Evolutionary conservation across 2,888 invertebrate species (phyloP).

Genomic region (Drosophila peninsularis): DNA sequence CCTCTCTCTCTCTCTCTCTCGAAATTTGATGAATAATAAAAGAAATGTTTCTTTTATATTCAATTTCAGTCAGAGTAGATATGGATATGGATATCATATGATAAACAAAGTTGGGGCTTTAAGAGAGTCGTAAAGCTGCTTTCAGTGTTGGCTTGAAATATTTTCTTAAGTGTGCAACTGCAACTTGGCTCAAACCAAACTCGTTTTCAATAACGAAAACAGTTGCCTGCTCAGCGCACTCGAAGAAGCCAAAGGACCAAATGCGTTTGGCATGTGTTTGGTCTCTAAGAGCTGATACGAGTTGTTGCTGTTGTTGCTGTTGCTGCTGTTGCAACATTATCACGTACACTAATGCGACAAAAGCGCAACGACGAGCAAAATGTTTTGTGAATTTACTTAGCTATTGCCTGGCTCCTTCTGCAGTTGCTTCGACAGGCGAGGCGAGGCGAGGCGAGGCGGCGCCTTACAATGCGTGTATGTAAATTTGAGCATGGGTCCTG

Average conservation of each 20-base stretch:
- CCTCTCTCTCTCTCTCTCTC: too few species aligned
- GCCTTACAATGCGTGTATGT: slow-evolving; percentile 6
- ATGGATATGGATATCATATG: not conserved
- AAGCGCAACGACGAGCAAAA: slow-evolving; percentile 76
- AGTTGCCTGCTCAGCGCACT: slow-evolving; percentile 12
- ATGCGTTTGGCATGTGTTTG: slow-evolving; percentile 16
- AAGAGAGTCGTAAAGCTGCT: too few species aligned
- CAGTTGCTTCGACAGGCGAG: slow-evolving; percentile 36
- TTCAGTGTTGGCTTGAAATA: not conserved
- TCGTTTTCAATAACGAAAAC: slow-evolving; percentile 33
- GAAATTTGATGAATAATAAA: not conserved
- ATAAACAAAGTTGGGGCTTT: too few species aligned
- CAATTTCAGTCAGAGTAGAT: too few species aligned
- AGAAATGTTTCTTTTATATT: too few species aligned
- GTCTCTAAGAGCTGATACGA: slow-evolving; percentile 14
- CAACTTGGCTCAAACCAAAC: slow-evolving; percentile 3
- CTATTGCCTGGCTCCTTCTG: slow-evolving; percentile 31
- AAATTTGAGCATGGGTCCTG: slow-evolving; percentile 25
- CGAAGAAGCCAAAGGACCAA: slow-evolving; percentile 14
- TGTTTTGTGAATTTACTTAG: slow-evolving; percentile 76
- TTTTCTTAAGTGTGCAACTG: too few species aligned
- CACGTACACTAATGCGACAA: slow-evolving; percentile 81
- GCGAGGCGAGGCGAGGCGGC: too few species aligned
- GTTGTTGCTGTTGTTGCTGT: slow-evolving; percentile 22
- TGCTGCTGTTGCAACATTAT: slow-evolving; percentile 49